Evolutionary conservation across 2,113 vertebrate genomes (phyloP), one percentile per base, ranked within the genome.

Genomic region (Gambusia holbrooki): DNA sequence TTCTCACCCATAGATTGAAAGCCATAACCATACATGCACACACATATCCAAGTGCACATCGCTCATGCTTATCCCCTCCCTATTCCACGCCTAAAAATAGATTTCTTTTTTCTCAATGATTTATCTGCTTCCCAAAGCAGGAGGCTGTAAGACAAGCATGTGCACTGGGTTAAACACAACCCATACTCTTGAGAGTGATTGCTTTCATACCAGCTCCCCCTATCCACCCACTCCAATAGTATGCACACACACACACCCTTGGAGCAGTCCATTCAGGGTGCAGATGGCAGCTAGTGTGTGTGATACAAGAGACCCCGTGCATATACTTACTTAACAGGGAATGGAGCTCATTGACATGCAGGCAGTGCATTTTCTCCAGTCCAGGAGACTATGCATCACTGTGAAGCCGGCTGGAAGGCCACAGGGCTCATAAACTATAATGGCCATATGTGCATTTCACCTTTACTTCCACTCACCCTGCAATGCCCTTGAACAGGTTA

Each of bases 201-300:
- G 73, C 71, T 76, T 45, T 84, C 77, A 79, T 73, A 66, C 30
- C 62, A 11, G 45, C 75, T 78, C 45, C 71, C 79, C 63, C 67
- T 30, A 63, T 30, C 66, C 42, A 77, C 28, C 66, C 30, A 79
- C 32, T 69, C 35, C 65, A 66, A 17, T 25, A 33, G 12, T 54
- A 42, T 42, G n/a, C 35, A 61, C 29, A 80, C 64, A 83, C n/a
- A n/a, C 72, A 12, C 67, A 66, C 67, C 60, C 77, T 74, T 42
- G 58, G 71, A 74, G 68, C 69, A 80, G 62, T 73, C 90, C 88
- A 91, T 93, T 93, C 91, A 93, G 89, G 85, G 86, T 91, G 92
- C 92, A 93, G 93, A 92, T 93, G 93, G 90, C 87, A 89, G 87
- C 86, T 84, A 80, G 76, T 90, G 88, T 91, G 86, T 88, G 87